Base-by-base conservation (phyloP, 2,797 vertebrate genomes). In the Gymnodraco acuticeps region DNA sequence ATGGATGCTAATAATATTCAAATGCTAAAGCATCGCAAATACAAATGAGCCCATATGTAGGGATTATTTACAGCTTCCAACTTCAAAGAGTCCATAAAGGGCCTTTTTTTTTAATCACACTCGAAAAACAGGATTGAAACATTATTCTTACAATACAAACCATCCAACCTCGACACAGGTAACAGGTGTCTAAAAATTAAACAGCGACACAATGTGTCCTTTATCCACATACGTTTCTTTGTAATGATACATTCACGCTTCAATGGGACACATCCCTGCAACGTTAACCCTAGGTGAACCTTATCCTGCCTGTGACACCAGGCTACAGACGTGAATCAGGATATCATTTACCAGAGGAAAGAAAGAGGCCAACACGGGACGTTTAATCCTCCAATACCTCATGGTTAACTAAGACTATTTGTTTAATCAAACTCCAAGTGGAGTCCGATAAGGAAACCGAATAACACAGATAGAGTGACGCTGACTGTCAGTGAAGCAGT, bases 381-480 rank as follows among this genome's bases (percentile, higher is more conserved):
- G 68, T 80, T 90, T 77, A 74, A 75, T 78, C 51, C 58, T 70
- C 17, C 48, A 54, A 3, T 77, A 63, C 20, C 73, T 83, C 75
- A 82, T 10, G 16, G 77, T 76, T 85, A 82, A 78, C 54, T 41
- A 65, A 85, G 31, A 74, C 64, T 41, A 31, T 61, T 72, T 69
- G 60, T 63, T 87, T 80, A 80, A 87, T 86, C 86, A 81, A 75
- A 85, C 71, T 67, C 48, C 68, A 75, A 42, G 10, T n/a, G 23
- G 70, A 71, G 56, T 70, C 69, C 51, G 78, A 80, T 66, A 67
- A 60, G 82, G 78, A 70, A 83, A 87, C 64, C 50, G 14, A 43
- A 82, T 2, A 76, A 61, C 31, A 20, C 60, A 54, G 45, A 66
- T 54, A 82, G 67, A n/a, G n/a, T n/a, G n/a, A 59, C 60, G 69